Conservation (phyloP, 1,140 invertebrate species). For the Bilobella aurantiaca region DNA sequence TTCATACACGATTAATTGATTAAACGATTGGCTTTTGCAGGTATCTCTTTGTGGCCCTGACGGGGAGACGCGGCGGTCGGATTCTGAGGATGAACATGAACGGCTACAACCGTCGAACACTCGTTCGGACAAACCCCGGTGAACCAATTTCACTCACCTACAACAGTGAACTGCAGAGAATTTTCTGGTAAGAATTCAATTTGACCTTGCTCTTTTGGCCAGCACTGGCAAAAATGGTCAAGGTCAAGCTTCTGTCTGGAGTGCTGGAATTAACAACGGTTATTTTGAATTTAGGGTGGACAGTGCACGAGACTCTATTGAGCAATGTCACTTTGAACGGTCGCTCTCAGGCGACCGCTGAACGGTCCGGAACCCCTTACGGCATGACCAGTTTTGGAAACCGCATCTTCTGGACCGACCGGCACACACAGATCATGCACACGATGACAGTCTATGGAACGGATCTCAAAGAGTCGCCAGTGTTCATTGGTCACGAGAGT, state of each 20-base stretch:
- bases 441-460: background rate
- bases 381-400: constrained; percentile 45
- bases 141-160: constrained; percentile 29
- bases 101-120: constrained; percentile 12
- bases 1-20: too few relatives aligned
- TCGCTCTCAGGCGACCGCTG: background rate
- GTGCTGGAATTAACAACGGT: background rate
- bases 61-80: constrained; percentile 15
- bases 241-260: background rate
- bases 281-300: constrained; percentile 21
- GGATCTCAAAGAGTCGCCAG: background rate
- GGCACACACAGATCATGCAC: constrained; percentile 46
- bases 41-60: constrained; percentile 24
- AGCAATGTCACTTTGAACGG: constrained; percentile 20
- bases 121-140: constrained; percentile 13
- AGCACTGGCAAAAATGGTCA: too few relatives aligned
- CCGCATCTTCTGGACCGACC: constrained; percentile 82
- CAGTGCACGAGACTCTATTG: constrained; percentile 18
- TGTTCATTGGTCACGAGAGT: constrained; percentile 17
- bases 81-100: constrained; percentile 28
- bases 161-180: constrained; percentile 13
- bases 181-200: constrained; percentile 24
- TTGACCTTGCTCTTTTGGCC: background rate
- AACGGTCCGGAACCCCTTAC: constrained; percentile 12
- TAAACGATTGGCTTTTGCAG: constrained; percentile 6